Evolutionary conservation across 2,113 vertebrate species (phyloP).

Genomic region (Cromileptes altivelis): DNA sequence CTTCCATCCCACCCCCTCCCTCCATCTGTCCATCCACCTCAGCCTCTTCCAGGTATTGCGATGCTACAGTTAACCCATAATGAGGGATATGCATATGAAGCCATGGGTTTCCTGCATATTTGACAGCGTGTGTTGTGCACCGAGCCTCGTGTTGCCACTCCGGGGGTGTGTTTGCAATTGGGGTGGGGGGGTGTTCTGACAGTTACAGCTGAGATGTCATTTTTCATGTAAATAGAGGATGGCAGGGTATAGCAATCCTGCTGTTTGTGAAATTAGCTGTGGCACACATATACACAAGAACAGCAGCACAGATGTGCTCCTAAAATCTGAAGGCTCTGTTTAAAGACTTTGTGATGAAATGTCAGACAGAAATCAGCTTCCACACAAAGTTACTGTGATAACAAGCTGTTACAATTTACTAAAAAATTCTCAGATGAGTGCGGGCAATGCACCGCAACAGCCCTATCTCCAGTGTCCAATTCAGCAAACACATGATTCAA

Average conservation of each 20-base stretch:
- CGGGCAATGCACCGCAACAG: conserved; percentile 31
- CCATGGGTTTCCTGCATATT: conserved; percentile 41
- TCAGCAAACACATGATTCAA: conserved; percentile 64
- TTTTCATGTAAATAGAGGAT: conserved; percentile 76
- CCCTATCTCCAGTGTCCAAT: conserved; percentile 66
- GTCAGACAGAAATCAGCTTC: conserved; percentile 39
- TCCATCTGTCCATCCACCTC: conserved; percentile 40
- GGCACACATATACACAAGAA: conserved; percentile 39
- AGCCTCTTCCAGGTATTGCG: conserved; percentile 33
- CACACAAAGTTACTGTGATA: conserved; percentile 21
- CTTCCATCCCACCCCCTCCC: conserved; percentile 10
- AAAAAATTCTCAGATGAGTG: conserved; percentile 41
- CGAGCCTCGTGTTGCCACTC: conserved; percentile 25
- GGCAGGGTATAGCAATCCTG: conserved; percentile 49
- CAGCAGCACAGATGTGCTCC: conserved; percentile 29
- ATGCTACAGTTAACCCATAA: conserved; percentile 54
- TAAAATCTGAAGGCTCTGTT: background rate
- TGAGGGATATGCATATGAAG: conserved; percentile 55
- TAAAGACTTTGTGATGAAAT: conserved; percentile 13
- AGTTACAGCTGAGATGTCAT: conserved; percentile 65
- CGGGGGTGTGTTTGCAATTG: conserved; percentile 39
- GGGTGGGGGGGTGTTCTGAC: conserved; percentile 5
- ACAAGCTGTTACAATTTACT: conserved; percentile 48
- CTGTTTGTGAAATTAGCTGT: conserved; percentile 70
- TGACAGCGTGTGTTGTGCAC: conserved; percentile 54